A percentile compares a stretch with the other conserved stretches of the same genome.
These are phyloP conservation scores for Sympetrum striolatum DNA, from an alignment of 2,888 invertebrate species.

Conservation along the genomic window DNA sequence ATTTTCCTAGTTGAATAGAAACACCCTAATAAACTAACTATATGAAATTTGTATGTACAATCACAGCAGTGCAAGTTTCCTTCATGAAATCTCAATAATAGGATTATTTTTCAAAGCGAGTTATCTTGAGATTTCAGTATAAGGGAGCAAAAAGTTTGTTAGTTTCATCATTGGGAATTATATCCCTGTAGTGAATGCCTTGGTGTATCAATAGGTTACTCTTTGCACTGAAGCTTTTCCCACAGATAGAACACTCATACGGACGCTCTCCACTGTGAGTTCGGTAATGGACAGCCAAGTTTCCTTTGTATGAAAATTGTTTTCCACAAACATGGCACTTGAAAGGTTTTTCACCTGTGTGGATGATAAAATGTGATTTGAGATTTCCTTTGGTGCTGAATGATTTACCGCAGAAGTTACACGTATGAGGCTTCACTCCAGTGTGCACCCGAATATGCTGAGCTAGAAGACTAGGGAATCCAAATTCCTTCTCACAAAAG, in stretches of 20 bases:
- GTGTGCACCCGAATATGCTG: slow-evolving; percentile 21
- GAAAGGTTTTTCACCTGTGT: slow-evolving; percentile 44
- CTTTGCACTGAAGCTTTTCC: slow-evolving; percentile 10
- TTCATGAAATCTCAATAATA: too few species aligned
- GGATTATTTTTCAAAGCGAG: too few species aligned
- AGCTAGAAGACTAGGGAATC: not conserved
- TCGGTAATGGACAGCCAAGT: not conserved
- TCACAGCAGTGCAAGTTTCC: too few species aligned
- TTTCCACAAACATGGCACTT: slow-evolving; percentile 29
- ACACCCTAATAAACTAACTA: too few species aligned
- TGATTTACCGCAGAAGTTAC: slow-evolving; percentile 12
- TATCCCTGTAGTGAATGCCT: too few species aligned
- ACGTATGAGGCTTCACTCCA: not conserved
- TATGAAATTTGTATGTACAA: too few species aligned
- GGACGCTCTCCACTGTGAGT: slow-evolving; percentile 39
- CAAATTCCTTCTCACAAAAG: not conserved
- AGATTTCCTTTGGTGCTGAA: slow-evolving; percentile 11
- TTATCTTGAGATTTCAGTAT: too few species aligned
- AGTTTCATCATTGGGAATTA: too few species aligned
- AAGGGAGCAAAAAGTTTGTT: too few species aligned
- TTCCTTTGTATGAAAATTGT: slow-evolving; percentile 20
- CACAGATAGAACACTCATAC: slow-evolving; percentile 5
- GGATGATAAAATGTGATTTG: slow-evolving; percentile 5
- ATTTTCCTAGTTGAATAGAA: too few species aligned
- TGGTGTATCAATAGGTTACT: slow-evolving; percentile 13